These are phyloP conservation scores for Euphysa ruthae DNA, from an alignment of 30 jellyfish, hydroid and myxozoan species.

Conservation along the genomic window DNA sequence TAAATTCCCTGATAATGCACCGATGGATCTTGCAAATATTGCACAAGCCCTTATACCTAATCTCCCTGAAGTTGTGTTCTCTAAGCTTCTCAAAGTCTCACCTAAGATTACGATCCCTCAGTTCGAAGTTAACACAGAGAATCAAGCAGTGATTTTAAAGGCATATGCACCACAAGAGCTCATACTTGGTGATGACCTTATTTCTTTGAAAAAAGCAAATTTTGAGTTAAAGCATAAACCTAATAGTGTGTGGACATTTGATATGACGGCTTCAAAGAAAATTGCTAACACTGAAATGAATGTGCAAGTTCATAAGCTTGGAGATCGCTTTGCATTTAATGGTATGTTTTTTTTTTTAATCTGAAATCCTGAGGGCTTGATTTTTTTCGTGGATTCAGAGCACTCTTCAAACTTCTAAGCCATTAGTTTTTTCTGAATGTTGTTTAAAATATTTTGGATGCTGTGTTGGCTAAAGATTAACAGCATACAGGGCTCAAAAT, in stretches of 20 bases:
- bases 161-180: constrained; percentile 55
- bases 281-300: constrained; percentile 34
- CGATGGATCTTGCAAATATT: constrained; percentile 40
- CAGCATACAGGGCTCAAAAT: too few species aligned
- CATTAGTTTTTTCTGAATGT: too few species aligned
- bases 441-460: too few species aligned
- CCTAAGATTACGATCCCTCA: constrained; percentile 51
- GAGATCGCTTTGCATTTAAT: constrained; percentile 1
- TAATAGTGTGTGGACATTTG: constrained; percentile 49
- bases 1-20: constrained; percentile 54
- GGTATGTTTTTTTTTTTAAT: constrained; percentile 9
- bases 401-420: too few species aligned
- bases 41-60: constrained; percentile 49
- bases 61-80: constrained; percentile 22
- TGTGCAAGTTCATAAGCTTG: constrained; percentile 33
- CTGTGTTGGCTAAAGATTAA: too few species aligned
- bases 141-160: constrained; percentile 30
- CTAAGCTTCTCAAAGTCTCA: constrained; percentile 33
- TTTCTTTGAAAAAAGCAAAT: constrained; percentile 8
- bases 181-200: constrained; percentile 37
- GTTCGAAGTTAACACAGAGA: constrained; percentile 45
- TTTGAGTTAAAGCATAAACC: constrained; percentile 44
- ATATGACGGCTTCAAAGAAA: constrained; percentile 38
- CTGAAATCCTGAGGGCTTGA: too few species aligned
- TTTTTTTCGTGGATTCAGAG: too few species aligned